Evolutionary conservation across 2,797 vertebrate genomes (phyloP).

Genomic region (Lacerta bilineata): DNA sequence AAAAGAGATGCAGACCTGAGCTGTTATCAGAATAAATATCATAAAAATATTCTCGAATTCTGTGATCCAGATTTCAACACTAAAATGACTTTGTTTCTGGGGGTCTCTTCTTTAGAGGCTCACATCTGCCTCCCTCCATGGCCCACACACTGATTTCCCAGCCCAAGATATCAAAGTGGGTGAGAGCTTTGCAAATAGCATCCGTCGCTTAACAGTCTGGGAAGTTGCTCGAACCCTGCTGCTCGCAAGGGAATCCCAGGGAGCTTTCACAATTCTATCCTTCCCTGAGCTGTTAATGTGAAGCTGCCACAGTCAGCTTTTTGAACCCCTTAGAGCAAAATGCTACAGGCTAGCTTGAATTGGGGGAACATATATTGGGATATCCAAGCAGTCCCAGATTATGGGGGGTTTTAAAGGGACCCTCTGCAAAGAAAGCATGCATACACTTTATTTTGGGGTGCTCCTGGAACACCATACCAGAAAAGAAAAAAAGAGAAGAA

Average conservation of each 20-base stretch:
- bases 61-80: neutral
- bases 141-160: neutral
- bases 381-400: neutral
- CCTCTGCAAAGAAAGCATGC: neutral
- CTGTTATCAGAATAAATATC: neutral
- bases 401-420: neutral
- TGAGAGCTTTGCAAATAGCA: neutral
- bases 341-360: neutral
- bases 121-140: neutral
- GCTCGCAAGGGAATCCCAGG: conserved; percentile 19
- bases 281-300: neutral
- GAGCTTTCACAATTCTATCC: neutral
- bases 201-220: conserved; percentile 7
- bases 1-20: neutral
- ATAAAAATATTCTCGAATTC: neutral
- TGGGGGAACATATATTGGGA: neutral
- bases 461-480: neutral
- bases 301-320: conserved; percentile 9
- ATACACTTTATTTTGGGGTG: neutral
- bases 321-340: neutral
- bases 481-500: neutral
- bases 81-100: neutral
- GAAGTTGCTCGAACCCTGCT: conserved; percentile 1
- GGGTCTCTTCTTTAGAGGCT: neutral
- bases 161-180: neutral